These are phyloP conservation scores for Agapostemon virescens DNA, from an alignment of 2,888 invertebrate genomes.

Conservation along the genomic window DNA sequence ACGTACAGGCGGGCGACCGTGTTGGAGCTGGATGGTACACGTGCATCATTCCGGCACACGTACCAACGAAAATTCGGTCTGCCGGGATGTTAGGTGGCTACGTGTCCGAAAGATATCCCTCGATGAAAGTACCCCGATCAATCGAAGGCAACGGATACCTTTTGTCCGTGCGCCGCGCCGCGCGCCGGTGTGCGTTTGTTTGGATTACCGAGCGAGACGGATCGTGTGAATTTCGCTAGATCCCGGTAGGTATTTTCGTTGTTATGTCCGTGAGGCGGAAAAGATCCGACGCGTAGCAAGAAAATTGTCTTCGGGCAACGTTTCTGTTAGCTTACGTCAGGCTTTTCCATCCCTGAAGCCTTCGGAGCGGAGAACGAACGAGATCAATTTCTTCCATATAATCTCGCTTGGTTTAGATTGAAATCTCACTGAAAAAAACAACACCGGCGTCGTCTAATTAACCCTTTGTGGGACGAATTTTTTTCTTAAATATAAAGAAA, in stretches of 20 bases:
- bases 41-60: conserved; percentile 46
- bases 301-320: conserved; percentile 41
- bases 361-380: neutral
- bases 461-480: too few relatives aligned
- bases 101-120: conserved; percentile 68
- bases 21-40: conserved; percentile 26
- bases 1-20: too few relatives aligned
- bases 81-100: conserved; percentile 66
- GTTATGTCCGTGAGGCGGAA: conserved; percentile 35
- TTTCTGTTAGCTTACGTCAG: conserved; percentile 37
- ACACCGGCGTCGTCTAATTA: neutral
- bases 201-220: conserved; percentile 55
- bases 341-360: conserved; percentile 7
- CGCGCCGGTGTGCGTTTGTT: conserved; percentile 42
- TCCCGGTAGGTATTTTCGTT: conserved; percentile 48
- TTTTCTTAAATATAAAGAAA: too few relatives aligned
- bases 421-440: neutral
- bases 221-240: conserved; percentile 49
- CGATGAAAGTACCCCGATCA: conserved; percentile 67
- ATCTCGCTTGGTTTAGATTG: neutral
- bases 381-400: neutral
- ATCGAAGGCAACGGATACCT: conserved; percentile 61
- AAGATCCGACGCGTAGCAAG: conserved; percentile 29
- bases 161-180: conserved; percentile 39
- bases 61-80: conserved; percentile 64